Base-by-base conservation (phyloP, 2,113 vertebrate genomes). In the Tursiops truncatus region DNA sequence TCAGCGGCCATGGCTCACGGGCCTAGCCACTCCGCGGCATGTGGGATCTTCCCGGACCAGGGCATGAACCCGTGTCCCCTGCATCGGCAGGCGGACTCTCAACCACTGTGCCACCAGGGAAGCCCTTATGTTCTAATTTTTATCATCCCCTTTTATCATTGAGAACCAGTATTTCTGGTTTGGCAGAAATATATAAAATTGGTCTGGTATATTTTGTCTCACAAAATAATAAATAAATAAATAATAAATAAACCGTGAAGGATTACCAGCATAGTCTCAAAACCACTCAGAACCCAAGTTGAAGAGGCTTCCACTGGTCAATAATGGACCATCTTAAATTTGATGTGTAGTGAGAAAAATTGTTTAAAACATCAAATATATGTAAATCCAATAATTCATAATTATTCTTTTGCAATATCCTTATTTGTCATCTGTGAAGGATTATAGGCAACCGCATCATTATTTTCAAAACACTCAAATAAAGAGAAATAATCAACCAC, bases 351-450 rank as follows among this genome's bases (percentile, higher is more conserved):
- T 58, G 73, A 95, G 77, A 31, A n/a, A 83, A 92, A 79, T 65
- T 88, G 8, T 71, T 92, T 74, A 82, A 96, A 94, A 68, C 26
- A 60, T n/a, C 44, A 86, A 79, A 38, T 86, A 80, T 80, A 38
- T 81, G 8, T 41, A 71, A 85, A 94, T 67, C 23, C 14, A 80
- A 86, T 33, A 80, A 85, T 90, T 70, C 20, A 91, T 68, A 74
- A 65, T 86, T 90, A 38, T 44, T 38, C 14, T 12, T 44, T 93
- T 85, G 60, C 76, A 56, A 73, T 76, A 82, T 41, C 36, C 33
- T 85, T 93, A 67, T 82, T 74, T 89, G 6, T 85, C 71, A 71
- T 73, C 28, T 73, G 56, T 63, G 62, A 71, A 65, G 44, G 15
- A 84, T 63, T 90, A 41, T 23, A 84, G 53, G 62, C 50, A 83